Conservation (phyloP, 2,113 vertebrate species). For the Chitala chitala region DNA sequence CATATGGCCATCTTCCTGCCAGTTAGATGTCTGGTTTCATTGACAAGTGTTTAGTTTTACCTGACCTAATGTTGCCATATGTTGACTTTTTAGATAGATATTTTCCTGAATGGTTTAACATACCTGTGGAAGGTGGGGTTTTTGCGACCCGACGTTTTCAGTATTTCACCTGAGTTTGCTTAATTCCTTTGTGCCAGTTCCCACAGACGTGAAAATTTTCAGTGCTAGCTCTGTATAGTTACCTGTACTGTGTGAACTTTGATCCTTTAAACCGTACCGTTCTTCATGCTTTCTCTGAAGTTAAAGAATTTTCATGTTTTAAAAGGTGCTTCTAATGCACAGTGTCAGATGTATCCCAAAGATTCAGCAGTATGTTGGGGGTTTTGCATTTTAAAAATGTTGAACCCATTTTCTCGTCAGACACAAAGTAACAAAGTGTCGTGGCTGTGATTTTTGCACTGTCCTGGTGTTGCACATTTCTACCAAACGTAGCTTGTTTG, state of each 20-base stretch:
- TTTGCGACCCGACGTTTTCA: not conserved
- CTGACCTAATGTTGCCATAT: not conserved
- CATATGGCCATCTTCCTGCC: no score
- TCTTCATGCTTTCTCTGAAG: conserved; percentile 5
- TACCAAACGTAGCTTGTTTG: not conserved
- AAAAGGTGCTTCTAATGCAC: conserved; percentile 12
- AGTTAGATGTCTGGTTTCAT: no score
- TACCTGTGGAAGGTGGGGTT: not conserved
- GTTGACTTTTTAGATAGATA: not conserved
- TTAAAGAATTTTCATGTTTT: conserved; percentile 13
- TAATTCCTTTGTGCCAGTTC: not conserved
- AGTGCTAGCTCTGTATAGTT: not conserved
- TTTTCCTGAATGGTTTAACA: not conserved
- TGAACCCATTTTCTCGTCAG: no score
- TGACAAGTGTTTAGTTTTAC: no score
- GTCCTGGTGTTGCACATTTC: no score
- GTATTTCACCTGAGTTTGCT: not conserved
- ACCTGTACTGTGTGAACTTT: not conserved
- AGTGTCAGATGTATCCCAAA: not conserved
- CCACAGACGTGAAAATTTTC: not conserved
- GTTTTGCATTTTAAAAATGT: no score
- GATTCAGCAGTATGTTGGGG: not conserved
- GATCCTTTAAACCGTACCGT: not conserved
- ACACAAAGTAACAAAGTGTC: no score
- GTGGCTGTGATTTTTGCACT: no score